Evolutionary conservation across 2,113 vertebrate genomes (phyloP).

Genomic region (Artemisiospiza belli): DNA sequence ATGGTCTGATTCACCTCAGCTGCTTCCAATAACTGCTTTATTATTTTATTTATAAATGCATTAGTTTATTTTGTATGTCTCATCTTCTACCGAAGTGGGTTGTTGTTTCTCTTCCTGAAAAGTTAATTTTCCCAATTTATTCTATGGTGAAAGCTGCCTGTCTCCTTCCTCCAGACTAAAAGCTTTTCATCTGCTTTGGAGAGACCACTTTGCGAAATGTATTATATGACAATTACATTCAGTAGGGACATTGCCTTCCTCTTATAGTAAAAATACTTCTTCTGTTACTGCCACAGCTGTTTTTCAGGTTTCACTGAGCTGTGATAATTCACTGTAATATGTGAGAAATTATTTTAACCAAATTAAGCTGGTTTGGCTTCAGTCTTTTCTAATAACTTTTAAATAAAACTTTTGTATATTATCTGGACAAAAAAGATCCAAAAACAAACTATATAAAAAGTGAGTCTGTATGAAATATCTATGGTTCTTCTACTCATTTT

Average conservation of each 20-base stretch:
- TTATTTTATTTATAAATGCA: neutral
- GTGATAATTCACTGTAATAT: neutral
- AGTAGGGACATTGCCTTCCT: neutral
- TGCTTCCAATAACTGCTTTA: neutral
- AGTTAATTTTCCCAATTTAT: neutral
- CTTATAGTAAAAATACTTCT: neutral
- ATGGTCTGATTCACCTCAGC: neutral
- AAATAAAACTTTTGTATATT: neutral
- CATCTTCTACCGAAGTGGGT: neutral
- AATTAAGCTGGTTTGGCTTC: neutral
- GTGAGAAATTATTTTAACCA: neutral
- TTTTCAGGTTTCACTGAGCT: neutral
- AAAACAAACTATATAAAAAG: rapidly evolving
- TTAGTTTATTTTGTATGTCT: neutral
- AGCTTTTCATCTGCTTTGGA: neutral
- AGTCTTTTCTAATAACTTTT: neutral
- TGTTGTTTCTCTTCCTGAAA: neutral
- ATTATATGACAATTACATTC: neutral
- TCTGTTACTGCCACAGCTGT: neutral
- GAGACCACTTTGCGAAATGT: neutral
- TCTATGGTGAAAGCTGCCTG: neutral
- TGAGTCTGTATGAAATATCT: neutral
- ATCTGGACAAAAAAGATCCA: rapidly evolving
- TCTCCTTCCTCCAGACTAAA: neutral
- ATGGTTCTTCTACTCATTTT: neutral